Base-by-base conservation (phyloP, 92 coral and sea anemone genomes). In the Nematostella vectensis region DNA sequence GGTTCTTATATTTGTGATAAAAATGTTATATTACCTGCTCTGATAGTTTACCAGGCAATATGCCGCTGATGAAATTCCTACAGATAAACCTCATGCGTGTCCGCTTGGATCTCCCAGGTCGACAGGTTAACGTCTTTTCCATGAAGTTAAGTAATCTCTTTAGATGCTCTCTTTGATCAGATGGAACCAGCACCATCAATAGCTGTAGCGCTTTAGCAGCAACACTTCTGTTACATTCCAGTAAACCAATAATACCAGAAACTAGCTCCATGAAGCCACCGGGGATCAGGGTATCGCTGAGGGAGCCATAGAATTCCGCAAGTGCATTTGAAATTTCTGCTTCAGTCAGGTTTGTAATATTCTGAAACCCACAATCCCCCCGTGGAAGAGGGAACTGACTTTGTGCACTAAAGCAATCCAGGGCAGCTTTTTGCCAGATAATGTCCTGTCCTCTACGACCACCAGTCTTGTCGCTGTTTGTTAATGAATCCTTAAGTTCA, bases 251-350 rank as follows among this genome's bases (percentile, higher is more conserved):
- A 6, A 87, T 61, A 23, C 69, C 81, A 38, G 80, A 77, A 0
- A 93, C 76, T 24, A 86, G 61, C 30, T 58, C 65, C 28, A 67
- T 29, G 19, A 78, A 61, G 70, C 69, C 82, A 28, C 69, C 53
- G 29, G 99, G 99, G 17, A 93, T 69, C 51, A 93, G 63, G 2
- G 99, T 58, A 49, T 93, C 99, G 12, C 44, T 31, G 11, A 93
- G 70, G 0, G 99, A 82, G 11, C 72, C 67, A 54, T 86, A 93
- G 49, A 74, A 86, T 28, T 86, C 87, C 11, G 63, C 70, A 43
- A 93, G 49, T 1, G 84, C 66, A 42, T 77, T 79, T 1, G 75
- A 77, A 62, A 93, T 71, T 31, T 77, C 94, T 49, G 81, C 71
- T 36, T 78, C 83, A 1, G 86, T 63, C 37, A 71, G 62, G 26